Evolutionary conservation across 1,140 invertebrate genomes (phyloP), one percentile per base, ranked within the genome.

Genomic region (Psilanteris sp.): DNA sequence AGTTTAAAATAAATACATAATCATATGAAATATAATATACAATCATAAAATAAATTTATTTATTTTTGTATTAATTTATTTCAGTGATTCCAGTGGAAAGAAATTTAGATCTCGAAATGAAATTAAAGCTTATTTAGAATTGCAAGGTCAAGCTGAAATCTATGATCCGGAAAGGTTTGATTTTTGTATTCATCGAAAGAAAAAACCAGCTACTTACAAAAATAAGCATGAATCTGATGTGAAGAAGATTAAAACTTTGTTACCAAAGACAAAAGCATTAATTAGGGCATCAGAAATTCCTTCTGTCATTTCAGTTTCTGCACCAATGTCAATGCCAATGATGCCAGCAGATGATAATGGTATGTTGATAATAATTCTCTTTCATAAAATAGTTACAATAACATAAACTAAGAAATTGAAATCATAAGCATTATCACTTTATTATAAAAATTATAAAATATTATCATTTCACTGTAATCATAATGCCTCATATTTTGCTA

Each of bases 41-140:
- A n/a, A n/a, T n/a, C n/a, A n/a, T n/a, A n/a, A n/a, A n/a, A n/a
- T n/a, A n/a, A n/a, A n/a, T n/a, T n/a, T n/a, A n/a, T n/a, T n/a
- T n/a, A n/a, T n/a, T n/a, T n/a, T n/a, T n/a, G n/a, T n/a, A n/a
- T n/a, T 46, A 1, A 26, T 61, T 22, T 26, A 16, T 77, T 66
- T n/a, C 62, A 87, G 85, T 41, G 77, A 85, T 54, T 79, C 78
- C 0, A 84, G 84, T 39, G 88, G 88, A 0, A 88, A 88, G 16
- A 89, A 89, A 41, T 89, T 90, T 34, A 72, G 89, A 27, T 88
- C 86, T 0, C 81, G 85, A 72, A 88, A 87, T 59, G 89, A 90
- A 46, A 83, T 90, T 8, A 83, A 80, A 54, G 55, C 77, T 2
- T 90, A 88, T 27, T 81, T 87, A 52, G 85, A 87, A 52, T 81